These are phyloP conservation scores for Magallana gigas DNA, from an alignment of 1,140 invertebrate genomes.

Conservation along the genomic window DNA sequence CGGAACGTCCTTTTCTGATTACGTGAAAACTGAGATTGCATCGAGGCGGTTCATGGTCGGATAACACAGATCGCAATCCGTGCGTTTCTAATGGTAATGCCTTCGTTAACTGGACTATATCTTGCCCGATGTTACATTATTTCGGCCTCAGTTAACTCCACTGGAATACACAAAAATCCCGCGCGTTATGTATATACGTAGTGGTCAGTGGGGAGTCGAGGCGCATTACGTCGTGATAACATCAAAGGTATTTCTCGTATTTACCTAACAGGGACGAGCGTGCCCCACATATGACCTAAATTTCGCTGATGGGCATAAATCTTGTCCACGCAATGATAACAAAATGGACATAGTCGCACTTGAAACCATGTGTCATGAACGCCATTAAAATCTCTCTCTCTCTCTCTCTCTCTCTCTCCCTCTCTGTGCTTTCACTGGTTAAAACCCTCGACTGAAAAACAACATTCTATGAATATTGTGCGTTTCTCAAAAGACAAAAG, in stretches of 20 bases:
- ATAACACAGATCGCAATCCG: not conserved
- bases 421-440: not conserved
- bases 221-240: conserved; percentile 16
- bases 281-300: conserved; percentile 23
- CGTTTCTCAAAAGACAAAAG: too few relatives aligned
- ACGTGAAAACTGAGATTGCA: not conserved
- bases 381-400: not conserved
- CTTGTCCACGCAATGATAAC: conserved; percentile 30
- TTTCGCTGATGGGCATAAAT: conserved; percentile 32
- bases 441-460: too few relatives aligned
- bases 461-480: too few relatives aligned
- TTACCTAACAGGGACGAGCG: conserved; percentile 26
- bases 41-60: not conserved
- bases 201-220: not conserved
- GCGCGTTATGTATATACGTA: not conserved
- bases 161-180: conserved; percentile 15
- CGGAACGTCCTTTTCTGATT: too few relatives aligned
- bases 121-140: conserved; percentile 13
- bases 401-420: not conserved
- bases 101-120: conserved; percentile 3
- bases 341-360: conserved; percentile 9
- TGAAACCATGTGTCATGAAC: conserved; percentile 2
- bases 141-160: conserved; percentile 11
- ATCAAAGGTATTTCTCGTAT: conserved; percentile 35
- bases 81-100: not conserved